Conservation (phyloP, 2,888 invertebrate genomes). For the Campopleginae sp. region DNA sequence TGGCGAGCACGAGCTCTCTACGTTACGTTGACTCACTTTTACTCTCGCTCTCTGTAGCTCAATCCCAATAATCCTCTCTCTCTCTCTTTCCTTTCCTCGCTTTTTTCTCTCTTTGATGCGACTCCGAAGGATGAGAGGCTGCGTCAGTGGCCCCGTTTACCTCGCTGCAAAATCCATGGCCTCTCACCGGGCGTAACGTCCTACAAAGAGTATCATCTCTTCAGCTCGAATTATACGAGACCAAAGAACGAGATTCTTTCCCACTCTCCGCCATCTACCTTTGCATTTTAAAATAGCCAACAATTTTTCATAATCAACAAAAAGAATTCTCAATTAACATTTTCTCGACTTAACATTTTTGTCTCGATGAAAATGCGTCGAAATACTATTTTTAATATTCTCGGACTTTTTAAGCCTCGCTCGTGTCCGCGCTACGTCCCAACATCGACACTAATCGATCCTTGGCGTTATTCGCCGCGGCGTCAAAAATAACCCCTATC, state of each 20-base stretch:
- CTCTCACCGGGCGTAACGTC: slow-evolving; percentile 69
- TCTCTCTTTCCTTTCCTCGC: slow-evolving; percentile 35
- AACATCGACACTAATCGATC: not conserved
- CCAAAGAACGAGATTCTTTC: not conserved
- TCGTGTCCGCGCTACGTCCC: not conserved
- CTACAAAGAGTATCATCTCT: slow-evolving; percentile 45
- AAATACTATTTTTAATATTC: not conserved
- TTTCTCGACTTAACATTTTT: not conserved
- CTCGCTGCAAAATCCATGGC: slow-evolving; percentile 67
- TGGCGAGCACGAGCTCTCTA: slow-evolving; percentile 27
- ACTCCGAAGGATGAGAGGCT: slow-evolving; percentile 69
- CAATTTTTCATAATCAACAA: not conserved
- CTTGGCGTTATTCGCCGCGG: not conserved
- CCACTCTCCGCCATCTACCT: not conserved
- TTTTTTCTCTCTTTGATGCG: slow-evolving; percentile 52
- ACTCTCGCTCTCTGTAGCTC: slow-evolving; percentile 37
- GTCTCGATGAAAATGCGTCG: not conserved
- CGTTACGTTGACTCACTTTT: slow-evolving; percentile 47
- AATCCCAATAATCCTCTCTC: slow-evolving; percentile 43
- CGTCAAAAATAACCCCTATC: not conserved
- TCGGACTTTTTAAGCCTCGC: not conserved
- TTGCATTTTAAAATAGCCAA: not conserved
- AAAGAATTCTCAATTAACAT: slow-evolving; percentile 1
- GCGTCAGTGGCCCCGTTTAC: slow-evolving; percentile 72
- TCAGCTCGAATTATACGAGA: slow-evolving; percentile 8